These are phyloP conservation scores for Suillia variegata DNA, from an alignment of 2,888 invertebrate species.

Conservation along the genomic window DNA sequence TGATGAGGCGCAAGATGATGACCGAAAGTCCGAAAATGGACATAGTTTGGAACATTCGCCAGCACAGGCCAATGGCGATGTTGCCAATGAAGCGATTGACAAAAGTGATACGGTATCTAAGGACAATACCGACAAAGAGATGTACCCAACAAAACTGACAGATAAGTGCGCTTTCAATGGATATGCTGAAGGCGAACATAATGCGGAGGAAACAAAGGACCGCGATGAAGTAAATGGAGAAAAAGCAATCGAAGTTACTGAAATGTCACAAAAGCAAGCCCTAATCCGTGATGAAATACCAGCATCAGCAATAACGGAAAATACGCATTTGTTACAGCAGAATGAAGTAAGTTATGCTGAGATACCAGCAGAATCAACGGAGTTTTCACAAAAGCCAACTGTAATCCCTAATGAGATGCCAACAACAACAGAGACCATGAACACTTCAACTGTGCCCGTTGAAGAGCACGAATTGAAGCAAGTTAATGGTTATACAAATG, in stretches of 20 bases:
- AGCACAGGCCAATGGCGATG: constrained; percentile 54
- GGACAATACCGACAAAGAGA: neutral
- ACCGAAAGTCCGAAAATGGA: constrained; percentile 43
- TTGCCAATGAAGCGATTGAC: constrained; percentile 47
- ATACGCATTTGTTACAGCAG: no score
- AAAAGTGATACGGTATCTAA: neutral
- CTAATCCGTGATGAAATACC: neutral
- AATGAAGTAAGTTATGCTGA: neutral
- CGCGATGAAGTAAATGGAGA: neutral
- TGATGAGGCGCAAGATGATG: constrained; percentile 39
- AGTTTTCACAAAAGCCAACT: neutral
- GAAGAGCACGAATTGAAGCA: no score
- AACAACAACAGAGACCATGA: neutral
- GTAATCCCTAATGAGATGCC: no score
- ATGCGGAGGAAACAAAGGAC: constrained; percentile 13
- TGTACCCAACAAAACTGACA: neutral
- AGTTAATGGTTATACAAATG: neutral
- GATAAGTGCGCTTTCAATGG: neutral
- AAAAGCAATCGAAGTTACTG: neutral
- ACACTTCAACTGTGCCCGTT: no score
- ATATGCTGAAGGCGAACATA: neutral
- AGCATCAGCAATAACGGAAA: neutral
- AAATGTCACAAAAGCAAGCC: neutral
- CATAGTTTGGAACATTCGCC: constrained; percentile 29
- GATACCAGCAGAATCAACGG: neutral